Evolutionary conservation across 1,140 invertebrate genomes (phyloP), one percentile per base, ranked within the genome.

Genomic region (Drosophila subobscura): DNA sequence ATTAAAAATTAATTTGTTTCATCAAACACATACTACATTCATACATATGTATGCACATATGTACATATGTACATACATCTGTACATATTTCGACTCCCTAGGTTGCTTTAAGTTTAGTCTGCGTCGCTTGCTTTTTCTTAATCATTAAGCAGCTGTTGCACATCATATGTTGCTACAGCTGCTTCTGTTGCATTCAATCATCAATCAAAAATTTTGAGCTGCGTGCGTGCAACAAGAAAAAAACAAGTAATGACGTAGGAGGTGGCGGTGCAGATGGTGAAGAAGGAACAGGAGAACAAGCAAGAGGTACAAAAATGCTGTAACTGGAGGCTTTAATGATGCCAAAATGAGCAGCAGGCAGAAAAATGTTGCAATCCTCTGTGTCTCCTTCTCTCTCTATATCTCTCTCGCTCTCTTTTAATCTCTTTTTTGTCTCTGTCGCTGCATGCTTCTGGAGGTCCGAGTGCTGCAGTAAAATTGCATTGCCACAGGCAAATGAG

Each of bases 111-210:
- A 44, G 49, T 57, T 50, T 58, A 78, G 64, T 54, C 68, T 58
- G 61, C 65, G 68, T 85, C 55, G 46, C 66, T 83, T 49, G 58
- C 76, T 64, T 68, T 70, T 45, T 81, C 73, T 63, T 56, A 80
- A 86, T 86, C 77, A 85, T 85, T 85, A 81, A 85, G 81, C 81
- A 86, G 81, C 81, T 86, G 83, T 81, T 85, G 81, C 73, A 81
- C 81, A 85, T 85, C 68, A 86, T 59, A 68, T 52, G 72, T 41
- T 64, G 67, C 50, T 46, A 58, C 41, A 47, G 33, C 54, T 47
- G 50, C 37, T 63, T 37, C 40, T 46, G 63, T 41, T 80, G 77
- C 81, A 77, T 86, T 86, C 83, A 88, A 86, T 86, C 83, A 86
- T 86, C 81, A 86, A 86, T 86, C 81, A 86, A 86, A 86, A 86